Percentiles rank a stretch among this genome's conserved stretches.
Evolutionary conservation across 2,888 invertebrate species (phyloP).

Genomic region (Leptinotarsa haldemani): DNA sequence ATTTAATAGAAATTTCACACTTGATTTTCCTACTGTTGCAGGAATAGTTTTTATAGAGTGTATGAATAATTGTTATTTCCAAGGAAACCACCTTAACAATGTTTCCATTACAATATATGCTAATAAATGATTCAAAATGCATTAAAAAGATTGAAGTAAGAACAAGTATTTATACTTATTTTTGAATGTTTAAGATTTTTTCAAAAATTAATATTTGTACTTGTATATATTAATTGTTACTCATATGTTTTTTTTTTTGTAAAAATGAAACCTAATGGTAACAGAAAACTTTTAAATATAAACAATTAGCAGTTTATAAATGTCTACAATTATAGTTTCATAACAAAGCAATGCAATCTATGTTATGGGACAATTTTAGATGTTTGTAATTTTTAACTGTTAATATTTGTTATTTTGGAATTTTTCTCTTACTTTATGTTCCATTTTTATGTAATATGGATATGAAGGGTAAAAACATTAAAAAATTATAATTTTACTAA

Average conservation of each 20-base stretch:
- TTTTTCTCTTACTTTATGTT: constrained; percentile 19
- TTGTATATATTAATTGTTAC: constrained; percentile 1
- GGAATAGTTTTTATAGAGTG: constrained; percentile 1
- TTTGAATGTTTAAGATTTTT: constrained; percentile 1
- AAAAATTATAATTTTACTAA: constrained; percentile 1
- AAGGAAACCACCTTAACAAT: too few relatives aligned
- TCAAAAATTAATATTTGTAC: background rate
- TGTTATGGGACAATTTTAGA: constrained; percentile 6
- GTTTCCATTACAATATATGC: too few relatives aligned
- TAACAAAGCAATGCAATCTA: constrained; percentile 1
- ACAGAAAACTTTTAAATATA: constrained; percentile 1
- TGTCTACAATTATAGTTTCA: constrained; percentile 1
- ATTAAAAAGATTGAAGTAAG: too few relatives aligned
- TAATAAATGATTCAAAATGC: too few relatives aligned
- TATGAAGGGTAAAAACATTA: constrained; percentile 1
- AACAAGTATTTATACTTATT: background rate
- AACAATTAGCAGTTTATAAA: background rate
- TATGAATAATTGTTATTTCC: background rate
- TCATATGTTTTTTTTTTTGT: background rate
- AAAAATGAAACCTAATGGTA: background rate
- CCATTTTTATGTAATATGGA: constrained; percentile 1
- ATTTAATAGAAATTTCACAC: constrained; percentile 1
- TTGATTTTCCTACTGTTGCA: constrained; percentile 1
- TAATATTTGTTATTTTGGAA: constrained; percentile 22
- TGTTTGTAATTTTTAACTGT: constrained; percentile 21